Evolutionary conservation across 1,140 invertebrate species (phyloP), one percentile per base, ranked within the genome.

Genomic region (Drosophila insularis): DNA sequence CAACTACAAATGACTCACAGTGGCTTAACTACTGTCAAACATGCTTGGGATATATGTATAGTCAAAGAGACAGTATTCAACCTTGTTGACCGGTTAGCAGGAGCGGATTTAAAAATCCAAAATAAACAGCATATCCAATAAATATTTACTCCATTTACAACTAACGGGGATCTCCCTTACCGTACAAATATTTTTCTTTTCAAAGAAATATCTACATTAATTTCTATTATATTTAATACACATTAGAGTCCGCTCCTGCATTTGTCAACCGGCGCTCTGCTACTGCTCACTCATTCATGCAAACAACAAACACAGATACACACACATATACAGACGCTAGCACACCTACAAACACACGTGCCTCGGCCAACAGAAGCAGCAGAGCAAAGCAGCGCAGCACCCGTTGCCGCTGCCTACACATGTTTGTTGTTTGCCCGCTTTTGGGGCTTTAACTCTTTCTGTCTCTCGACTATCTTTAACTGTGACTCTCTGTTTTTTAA

Each of bases 361-460:
- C 40, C 63, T 74, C 39, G 67, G 73, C 63, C 19, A 65, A 69
- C 62, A 74, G 64, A 60, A 76, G 73, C 58, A 63, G 73, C 62
- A 74, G 69, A 68, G 27, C 27, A 27, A 27, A 76, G 73, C 58
- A 66, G 32, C 32, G 27, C 50, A 53, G 43, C 43, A 17, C 43
- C 17, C 43, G 43, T 19, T 50, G 43, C 71, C 61, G 63, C n/a
- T 61, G 56, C 35, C 63, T 75, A 81, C 80, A 89, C 80, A 82
- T 89, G 80, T 80, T 89, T 81, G 68, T 43, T 68, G 74, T 79
- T 79, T 71, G 84, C 58, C 79, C 80, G 77, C 73, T 87, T 86
- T 68, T 56, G 63, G 59, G 80, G 65, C 46, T 66, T 62, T 63
- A 60, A 39, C 46, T 64, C 23, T 53, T 37, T 66, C 19, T 64